A percentile compares a stretch with the other conserved stretches of the same genome.
These are phyloP conservation scores for Buathra laborator DNA, from an alignment of 2,888 invertebrate genomes.

Conservation along the genomic window DNA sequence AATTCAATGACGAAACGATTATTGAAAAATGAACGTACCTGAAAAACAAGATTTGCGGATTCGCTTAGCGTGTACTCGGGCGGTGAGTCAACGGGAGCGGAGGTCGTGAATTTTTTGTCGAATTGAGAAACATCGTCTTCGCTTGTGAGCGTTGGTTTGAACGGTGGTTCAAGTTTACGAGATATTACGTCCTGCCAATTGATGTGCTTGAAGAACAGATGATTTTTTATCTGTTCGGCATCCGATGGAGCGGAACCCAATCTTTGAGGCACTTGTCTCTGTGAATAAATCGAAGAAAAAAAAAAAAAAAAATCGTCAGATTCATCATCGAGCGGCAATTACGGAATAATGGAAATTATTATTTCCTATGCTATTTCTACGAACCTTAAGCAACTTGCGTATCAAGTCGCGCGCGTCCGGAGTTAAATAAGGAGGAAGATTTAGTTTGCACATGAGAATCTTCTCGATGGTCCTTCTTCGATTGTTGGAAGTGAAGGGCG, in stretches of 20 bases:
- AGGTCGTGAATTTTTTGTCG: slow-evolving; percentile 98
- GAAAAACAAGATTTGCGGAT: slow-evolving; percentile 98
- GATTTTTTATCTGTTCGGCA: slow-evolving; percentile 94
- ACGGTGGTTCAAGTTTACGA: slow-evolving; percentile 96
- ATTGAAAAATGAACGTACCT: slow-evolving; percentile 87
- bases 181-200: slow-evolving; percentile 97
- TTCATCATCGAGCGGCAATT: background rate
- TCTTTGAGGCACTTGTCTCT: slow-evolving; percentile 92
- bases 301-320: slow-evolving; percentile 37
- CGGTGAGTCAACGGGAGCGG: slow-evolving; percentile 98
- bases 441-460: slow-evolving; percentile 97
- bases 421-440: slow-evolving; percentile 97
- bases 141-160: slow-evolving; percentile 95
- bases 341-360: background rate
- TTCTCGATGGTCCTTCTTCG: slow-evolving; percentile 99
- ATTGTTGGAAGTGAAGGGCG: slow-evolving; percentile 98
- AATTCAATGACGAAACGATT: background rate
- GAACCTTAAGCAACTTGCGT: slow-evolving; percentile 94
- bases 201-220: slow-evolving; percentile 97
- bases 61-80: slow-evolving; percentile 97
- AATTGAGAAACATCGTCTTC: slow-evolving; percentile 99
- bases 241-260: slow-evolving; percentile 94
- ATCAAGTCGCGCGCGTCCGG: slow-evolving; percentile 98
- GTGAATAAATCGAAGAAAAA: slow-evolving; percentile 62
- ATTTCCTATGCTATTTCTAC: background rate